Conservation (phyloP, 2,113 vertebrate genomes). For the Mionectes macconnelli region DNA sequence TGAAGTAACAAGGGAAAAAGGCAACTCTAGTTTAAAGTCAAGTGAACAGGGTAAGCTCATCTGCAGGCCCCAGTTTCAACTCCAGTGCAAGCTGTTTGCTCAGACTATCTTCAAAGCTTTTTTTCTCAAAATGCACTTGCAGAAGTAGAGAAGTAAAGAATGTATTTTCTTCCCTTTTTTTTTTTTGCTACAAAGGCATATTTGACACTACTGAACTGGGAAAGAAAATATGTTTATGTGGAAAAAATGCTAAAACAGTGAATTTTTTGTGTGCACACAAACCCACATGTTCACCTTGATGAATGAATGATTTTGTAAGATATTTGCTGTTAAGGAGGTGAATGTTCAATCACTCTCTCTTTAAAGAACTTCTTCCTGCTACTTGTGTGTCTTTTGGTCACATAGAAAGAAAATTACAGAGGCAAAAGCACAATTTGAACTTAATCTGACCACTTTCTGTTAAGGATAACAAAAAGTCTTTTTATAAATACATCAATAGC, state of each 20-base stretch:
- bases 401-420: not conserved
- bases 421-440: not conserved
- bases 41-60: not conserved
- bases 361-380: no score
- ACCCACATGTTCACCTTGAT: not conserved
- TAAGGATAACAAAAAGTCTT: not conserved
- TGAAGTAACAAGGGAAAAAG: not conserved
- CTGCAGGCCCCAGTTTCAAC: not conserved
- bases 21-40: not conserved
- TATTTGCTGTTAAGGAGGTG: not conserved
- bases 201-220: not conserved
- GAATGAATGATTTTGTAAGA: not conserved
- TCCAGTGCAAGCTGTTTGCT: not conserved
- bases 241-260: not conserved
- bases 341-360: no score
- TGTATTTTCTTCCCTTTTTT: no score
- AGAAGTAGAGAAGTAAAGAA: not conserved
- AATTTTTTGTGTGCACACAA: not conserved
- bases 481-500: not conserved
- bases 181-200: not conserved
- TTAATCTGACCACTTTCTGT: not conserved
- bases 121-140: not conserved
- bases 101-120: not conserved
- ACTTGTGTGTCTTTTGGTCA: not conserved
- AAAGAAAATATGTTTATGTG: not conserved